A percentile compares a stretch with the other conserved stretches of the same genome.
These are phyloP conservation scores for Lepus oiostolus DNA, from an alignment of 2,797 vertebrate genomes.

Conservation along the genomic window DNA sequence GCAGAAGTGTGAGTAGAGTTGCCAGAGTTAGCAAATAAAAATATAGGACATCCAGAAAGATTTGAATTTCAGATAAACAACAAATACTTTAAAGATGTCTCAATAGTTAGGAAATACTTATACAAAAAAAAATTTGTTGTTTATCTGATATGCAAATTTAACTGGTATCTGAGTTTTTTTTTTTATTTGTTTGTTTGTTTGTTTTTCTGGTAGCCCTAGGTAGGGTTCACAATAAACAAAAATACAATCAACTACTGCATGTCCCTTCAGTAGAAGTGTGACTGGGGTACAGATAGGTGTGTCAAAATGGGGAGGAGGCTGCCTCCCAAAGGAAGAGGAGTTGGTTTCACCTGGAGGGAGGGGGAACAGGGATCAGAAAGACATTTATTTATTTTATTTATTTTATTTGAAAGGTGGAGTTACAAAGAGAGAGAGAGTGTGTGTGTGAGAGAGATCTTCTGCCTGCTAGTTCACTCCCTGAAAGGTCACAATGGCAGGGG, in stretches of 20 bases:
- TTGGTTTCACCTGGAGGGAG: neutral
- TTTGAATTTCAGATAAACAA: conserved; percentile 35
- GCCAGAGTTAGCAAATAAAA: conserved; percentile 35
- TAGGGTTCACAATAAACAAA: neutral
- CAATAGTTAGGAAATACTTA: neutral
- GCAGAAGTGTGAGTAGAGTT: neutral
- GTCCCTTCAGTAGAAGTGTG: neutral
- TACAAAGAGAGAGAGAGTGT: no score
- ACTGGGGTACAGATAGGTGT: neutral
- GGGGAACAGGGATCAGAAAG: neutral
- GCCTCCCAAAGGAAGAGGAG: neutral
- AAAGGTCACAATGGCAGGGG: no score
- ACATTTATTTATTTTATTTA: neutral
- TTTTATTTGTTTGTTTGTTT: no score
- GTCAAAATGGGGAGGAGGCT: neutral
- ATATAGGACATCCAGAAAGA: neutral
- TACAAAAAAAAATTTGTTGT: neutral
- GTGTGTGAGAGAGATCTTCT: no score
- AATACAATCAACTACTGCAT: neutral
- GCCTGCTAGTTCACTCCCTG: no score
- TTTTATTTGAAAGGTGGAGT: no score
- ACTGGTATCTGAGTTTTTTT: neutral
- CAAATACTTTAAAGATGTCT: neutral
- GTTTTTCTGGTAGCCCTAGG: neutral
- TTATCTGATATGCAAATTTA: neutral